Evolutionary conservation across 2,113 vertebrate species (phyloP).

Genomic region (Tapirus terrestris): DNA sequence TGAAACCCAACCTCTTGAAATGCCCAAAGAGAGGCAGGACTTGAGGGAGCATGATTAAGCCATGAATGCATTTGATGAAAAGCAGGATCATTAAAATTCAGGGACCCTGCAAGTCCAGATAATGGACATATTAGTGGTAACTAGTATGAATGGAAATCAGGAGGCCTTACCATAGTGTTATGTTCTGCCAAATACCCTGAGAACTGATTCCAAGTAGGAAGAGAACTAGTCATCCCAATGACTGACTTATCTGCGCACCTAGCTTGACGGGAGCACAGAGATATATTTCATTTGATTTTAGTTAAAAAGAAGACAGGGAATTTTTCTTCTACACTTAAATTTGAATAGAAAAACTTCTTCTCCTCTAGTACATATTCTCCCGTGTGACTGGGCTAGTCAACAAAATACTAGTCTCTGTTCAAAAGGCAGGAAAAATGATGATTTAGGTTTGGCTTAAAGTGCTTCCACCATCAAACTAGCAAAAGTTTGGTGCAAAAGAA

Average conservation of each 20-base stretch:
- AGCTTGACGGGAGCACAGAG: neutral
- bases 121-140: neutral
- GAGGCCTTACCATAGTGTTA: neutral
- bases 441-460: neutral
- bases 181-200: neutral
- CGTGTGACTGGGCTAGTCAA: neutral
- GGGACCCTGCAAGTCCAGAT: neutral
- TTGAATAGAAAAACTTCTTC: neutral
- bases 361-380: neutral
- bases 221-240: neutral
- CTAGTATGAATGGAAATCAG: neutral
- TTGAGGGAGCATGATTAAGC: neutral
- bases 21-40: neutral
- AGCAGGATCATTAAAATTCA: neutral
- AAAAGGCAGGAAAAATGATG: neutral
- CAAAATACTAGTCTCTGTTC: neutral
- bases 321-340: neutral
- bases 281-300: neutral
- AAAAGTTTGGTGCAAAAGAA: neutral
- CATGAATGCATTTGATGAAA: neutral
- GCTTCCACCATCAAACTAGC: neutral
- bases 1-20: neutral
- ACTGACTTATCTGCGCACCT: neutral
- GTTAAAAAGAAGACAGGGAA: neutral
- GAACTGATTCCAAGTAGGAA: neutral